Evolutionary conservation across 2,888 invertebrate species (phyloP), one percentile per base, ranked within the genome.

Genomic region (Chymomyza procnemis): DNA sequence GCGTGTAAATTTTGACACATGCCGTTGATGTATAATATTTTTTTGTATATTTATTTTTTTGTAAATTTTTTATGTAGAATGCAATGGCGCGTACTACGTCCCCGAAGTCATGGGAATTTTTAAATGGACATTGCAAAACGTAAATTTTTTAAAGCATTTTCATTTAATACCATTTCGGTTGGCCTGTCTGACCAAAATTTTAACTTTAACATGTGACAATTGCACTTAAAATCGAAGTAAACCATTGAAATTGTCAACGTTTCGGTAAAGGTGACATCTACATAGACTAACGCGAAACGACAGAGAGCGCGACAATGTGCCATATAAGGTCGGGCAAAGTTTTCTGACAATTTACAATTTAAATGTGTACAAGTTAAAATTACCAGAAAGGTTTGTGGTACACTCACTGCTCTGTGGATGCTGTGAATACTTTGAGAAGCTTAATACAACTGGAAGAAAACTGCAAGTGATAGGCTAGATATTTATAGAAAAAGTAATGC

Each of bases 1-100:
- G 82, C 85, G 78, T 78, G 85, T 70, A 85, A 76, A 78, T 80
- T 73, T 72, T 85, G 81, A 82, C 85, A 82, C 85, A 80, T 82
- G 80, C 85, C 72, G 73, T 73, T 75, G 73, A 78, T 74, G 74
- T 66, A 68, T 67, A 64, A 61, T 5, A 52, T 48, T 60, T 50
- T 16, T 50, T 50, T 16, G 16, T 18, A 16, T 48, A 16, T n/a
- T 48, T 50, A 5, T 59, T 52, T 9, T 34, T 57, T 73, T 69
- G n/a, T n/a, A n/a, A n/a, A 63, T 59, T 70, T 73, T 34, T 34
- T 34, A 6, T 41, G 4, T 2, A 41, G 12, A 41, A 12, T 41
- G 12, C 34, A 12, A 41, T 12, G 12, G 34, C 34, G 34, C 34
- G 34, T 41, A 41, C 12, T 12, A 41, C 12, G 9, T 1, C 50